These are phyloP conservation scores for Platycercus adscitus DNA, from an alignment of 2,113 vertebrate species.

Conservation along the genomic window DNA sequence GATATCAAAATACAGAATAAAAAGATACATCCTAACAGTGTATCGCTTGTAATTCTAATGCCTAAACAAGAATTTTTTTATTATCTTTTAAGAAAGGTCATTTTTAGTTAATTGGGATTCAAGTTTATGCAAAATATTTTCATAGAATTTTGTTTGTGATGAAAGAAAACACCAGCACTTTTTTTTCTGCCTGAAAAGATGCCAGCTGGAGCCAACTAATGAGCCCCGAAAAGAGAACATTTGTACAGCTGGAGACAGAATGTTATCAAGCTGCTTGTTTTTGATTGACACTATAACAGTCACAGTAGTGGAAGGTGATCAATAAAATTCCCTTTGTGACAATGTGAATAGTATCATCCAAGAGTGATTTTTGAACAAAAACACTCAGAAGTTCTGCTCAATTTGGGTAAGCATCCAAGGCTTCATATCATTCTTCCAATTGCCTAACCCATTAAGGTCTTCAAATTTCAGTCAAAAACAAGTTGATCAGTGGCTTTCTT, in stretches of 20 bases:
- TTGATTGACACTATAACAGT: slow-evolving; percentile 35
- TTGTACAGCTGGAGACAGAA: slow-evolving; percentile 45
- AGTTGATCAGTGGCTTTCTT: neutral
- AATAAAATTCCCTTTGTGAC: slow-evolving; percentile 18
- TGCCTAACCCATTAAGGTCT: neutral
- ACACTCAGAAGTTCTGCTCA: neutral
- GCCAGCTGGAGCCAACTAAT: slow-evolving; percentile 47
- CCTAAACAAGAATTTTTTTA: neutral
- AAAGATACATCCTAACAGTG: neutral
- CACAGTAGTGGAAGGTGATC: slow-evolving; percentile 6
- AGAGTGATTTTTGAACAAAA: neutral
- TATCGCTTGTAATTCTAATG: neutral
- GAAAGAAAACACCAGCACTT: neutral
- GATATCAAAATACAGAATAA: neutral
- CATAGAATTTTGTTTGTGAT: neutral
- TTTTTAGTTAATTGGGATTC: neutral
- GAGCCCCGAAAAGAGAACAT: slow-evolving; percentile 28
- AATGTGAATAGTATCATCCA: neutral
- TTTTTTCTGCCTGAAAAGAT: slow-evolving; percentile 4
- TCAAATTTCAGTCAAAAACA: neutral
- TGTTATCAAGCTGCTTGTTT: slow-evolving; percentile 26
- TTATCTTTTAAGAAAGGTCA: neutral
- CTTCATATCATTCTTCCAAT: neutral
- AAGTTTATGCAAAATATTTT: slow-evolving; percentile 19
- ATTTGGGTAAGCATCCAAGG: neutral